These are phyloP conservation scores for Maniola jurtina DNA, from an alignment of 1,140 invertebrate genomes.

Conservation along the genomic window DNA sequence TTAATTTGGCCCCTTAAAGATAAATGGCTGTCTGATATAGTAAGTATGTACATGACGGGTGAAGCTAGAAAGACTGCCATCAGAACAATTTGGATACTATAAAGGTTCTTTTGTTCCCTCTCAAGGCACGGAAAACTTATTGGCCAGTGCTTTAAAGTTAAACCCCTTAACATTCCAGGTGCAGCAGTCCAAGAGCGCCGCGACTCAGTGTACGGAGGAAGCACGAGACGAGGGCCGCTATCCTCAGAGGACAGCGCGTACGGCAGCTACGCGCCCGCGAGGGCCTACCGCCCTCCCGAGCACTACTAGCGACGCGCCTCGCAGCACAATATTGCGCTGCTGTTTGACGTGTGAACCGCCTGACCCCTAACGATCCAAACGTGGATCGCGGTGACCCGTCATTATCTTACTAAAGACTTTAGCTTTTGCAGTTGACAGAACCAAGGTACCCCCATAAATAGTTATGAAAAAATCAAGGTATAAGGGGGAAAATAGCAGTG, in stretches of 20 bases:
- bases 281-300: slow-evolving; percentile 43
- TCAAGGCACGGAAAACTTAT: too few relatives aligned
- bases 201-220: slow-evolving; percentile 60
- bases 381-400: background rate
- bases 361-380: background rate
- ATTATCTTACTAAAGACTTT: background rate
- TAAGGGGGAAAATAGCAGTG: too few relatives aligned
- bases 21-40: too few relatives aligned
- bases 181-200: slow-evolving; percentile 56
- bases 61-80: too few relatives aligned
- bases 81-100: too few relatives aligned
- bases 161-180: slow-evolving; percentile 34
- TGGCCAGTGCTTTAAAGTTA: background rate
- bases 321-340: slow-evolving; percentile 75
- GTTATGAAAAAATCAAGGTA: too few relatives aligned
- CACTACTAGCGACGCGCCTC: slow-evolving; percentile 73
- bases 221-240: slow-evolving; percentile 48
- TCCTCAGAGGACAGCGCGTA: slow-evolving; percentile 64
- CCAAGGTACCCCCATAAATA: too few relatives aligned
- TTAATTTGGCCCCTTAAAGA: too few relatives aligned
- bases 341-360: slow-evolving; percentile 59
- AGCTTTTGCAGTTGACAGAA: background rate
- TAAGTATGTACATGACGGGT: too few relatives aligned
- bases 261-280: slow-evolving; percentile 52
- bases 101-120: too few relatives aligned